phyloP scores from a whole-genome alignment of 2,888 invertebrate species.

The Spodoptera littoralis region DNA sequence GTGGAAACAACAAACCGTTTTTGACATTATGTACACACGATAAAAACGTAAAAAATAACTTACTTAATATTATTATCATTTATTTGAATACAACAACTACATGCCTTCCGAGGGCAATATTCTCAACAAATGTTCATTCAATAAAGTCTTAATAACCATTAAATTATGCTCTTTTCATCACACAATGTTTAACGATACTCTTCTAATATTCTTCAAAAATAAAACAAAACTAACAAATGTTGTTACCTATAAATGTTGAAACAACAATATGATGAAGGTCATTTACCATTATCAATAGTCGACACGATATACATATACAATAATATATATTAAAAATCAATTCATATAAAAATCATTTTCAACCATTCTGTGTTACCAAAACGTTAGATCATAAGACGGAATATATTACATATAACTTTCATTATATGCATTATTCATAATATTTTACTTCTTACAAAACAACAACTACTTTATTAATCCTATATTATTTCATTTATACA shows the following conservation, averaged over 20 bases:
- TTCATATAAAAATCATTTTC: constrained; percentile 86
- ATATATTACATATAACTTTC: constrained; percentile 86
- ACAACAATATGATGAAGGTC: constrained; percentile 68
- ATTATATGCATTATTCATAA: constrained; percentile 83
- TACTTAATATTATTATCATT: constrained; percentile 88
- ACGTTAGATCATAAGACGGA: constrained; percentile 87
- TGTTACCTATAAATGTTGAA: constrained; percentile 73
- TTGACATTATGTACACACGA: constrained; percentile 85
- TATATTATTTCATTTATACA: constrained; percentile 78
- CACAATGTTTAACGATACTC: constrained; percentile 88
- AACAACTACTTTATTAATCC: constrained; percentile 86
- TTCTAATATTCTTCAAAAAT: constrained; percentile 80
- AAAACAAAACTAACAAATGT: constrained; percentile 78
- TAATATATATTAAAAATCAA: constrained; percentile 83
- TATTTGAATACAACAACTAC: constrained; percentile 89
- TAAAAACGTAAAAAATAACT: constrained; percentile 89
- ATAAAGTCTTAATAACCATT: constrained; percentile 88
- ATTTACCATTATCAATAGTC: constrained; percentile 73
- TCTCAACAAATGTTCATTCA: constrained; percentile 86
- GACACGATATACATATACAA: constrained; percentile 80
- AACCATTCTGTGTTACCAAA: constrained; percentile 80
- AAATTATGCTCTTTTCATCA: constrained; percentile 81
- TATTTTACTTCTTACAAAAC: constrained; percentile 86
- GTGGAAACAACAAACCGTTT: constrained; percentile 84
- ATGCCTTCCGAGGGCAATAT: constrained; percentile 85